Percentiles rank a stretch among this genome's conserved stretches.
These are phyloP conservation scores for Scaptomyza montana DNA, from an alignment of 1,140 invertebrate genomes.

Conservation along the genomic window DNA sequence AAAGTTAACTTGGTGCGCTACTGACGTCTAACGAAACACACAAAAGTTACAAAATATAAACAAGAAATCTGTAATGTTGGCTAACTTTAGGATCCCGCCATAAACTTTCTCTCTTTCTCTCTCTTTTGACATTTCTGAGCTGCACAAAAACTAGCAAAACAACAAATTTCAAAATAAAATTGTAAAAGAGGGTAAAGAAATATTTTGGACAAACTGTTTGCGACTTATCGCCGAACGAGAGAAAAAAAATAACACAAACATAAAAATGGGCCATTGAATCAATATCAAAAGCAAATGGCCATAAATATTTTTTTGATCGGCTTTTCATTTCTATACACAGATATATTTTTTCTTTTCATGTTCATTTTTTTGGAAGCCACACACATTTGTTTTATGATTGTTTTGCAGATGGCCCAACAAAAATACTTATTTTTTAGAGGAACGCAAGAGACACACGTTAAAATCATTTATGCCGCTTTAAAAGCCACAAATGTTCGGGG, in stretches of 20 bases:
- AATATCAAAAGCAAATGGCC: constrained; percentile 77
- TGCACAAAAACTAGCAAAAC: constrained; percentile 24
- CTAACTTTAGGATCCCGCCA: constrained; percentile 3
- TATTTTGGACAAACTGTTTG: constrained; percentile 62
- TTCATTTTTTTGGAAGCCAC: constrained; percentile 18
- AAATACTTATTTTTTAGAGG: constrained; percentile 59
- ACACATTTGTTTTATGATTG: constrained; percentile 28
- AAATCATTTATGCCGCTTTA: constrained; percentile 79
- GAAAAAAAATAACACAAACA: neutral
- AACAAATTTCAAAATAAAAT: neutral
- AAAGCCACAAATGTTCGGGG: constrained; percentile 64
- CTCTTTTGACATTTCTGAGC: constrained; percentile 25
- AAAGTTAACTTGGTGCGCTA: constrained; percentile 15
- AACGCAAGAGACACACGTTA: constrained; percentile 35
- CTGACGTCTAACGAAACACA: constrained; percentile 5
- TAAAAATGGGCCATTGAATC: constrained; percentile 79
- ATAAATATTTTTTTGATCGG: constrained; percentile 72
- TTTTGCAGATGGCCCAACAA: constrained; percentile 58
- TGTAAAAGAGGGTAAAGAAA: constrained; percentile 13
- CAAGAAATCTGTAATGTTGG: constrained; percentile 28
- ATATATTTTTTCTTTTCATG: constrained; percentile 36
- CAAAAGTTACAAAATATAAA: neutral
- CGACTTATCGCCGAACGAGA: constrained; percentile 62
- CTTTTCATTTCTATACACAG: constrained; percentile 45
- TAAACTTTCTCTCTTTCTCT: constrained; percentile 21